phyloP scores from a whole-genome alignment of 23 tunicate genomes.

The Trididemnum miniatum region DNA sequence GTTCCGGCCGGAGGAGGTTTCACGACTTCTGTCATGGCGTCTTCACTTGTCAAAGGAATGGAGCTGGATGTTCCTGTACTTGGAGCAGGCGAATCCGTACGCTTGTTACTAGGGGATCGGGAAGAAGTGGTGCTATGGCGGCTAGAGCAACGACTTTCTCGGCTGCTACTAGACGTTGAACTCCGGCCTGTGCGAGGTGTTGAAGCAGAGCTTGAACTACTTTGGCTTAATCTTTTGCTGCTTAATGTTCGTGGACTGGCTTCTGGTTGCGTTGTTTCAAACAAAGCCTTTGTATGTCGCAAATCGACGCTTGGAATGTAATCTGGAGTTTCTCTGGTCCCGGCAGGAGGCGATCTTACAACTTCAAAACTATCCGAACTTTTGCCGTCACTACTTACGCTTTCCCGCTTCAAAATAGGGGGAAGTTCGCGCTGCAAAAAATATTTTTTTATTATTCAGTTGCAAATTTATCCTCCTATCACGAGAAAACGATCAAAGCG shows the following conservation, averaged over 20 bases:
- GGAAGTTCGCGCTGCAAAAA: conserved; percentile 4
- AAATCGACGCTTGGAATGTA: conserved; percentile 73
- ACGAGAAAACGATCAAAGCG: too few relatives aligned
- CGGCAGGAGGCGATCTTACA: conserved; percentile 86
- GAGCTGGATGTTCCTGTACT: background rate
- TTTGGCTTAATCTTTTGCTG: conserved; percentile 14
- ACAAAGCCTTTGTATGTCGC: conserved; percentile 67
- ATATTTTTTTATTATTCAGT: background rate
- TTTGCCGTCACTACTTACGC: background rate
- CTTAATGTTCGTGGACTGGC: background rate
- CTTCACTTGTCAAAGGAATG: background rate
- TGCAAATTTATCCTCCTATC: too few relatives aligned
- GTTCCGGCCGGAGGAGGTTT: conserved; percentile 96
- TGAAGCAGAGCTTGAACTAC: conserved; percentile 3
- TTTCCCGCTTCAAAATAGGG: conserved; percentile 12
- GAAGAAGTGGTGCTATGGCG: conserved; percentile 46
- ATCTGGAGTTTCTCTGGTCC: conserved; percentile 72
- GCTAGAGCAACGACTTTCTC: conserved; percentile 28
- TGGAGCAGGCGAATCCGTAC: conserved; percentile 37
- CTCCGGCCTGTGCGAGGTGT: conserved; percentile 45
- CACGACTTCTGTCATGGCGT: conserved; percentile 58
- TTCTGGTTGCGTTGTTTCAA: conserved; percentile 27
- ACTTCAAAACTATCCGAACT: conserved; percentile 25
- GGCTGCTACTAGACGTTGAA: conserved; percentile 24
- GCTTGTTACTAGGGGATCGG: conserved; percentile 3